Evolutionary conservation across 2,113 vertebrate species (phyloP), one percentile per base, ranked within the genome.

Genomic region (Gracilinanus agilis): DNA sequence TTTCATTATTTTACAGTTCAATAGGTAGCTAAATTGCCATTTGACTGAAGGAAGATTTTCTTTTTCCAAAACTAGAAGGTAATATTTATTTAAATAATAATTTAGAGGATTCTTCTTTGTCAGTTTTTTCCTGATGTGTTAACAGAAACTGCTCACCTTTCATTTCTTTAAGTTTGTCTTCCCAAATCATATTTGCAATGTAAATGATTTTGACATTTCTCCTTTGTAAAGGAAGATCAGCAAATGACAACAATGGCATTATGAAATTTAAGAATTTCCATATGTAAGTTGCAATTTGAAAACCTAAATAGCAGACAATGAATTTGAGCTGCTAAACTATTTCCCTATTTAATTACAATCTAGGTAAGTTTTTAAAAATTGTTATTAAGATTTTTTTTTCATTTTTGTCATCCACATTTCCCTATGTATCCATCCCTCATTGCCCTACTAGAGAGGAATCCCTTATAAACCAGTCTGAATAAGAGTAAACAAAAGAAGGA

Each of bases 151-250:
- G 21, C 24, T 56, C 3, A 49, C 27, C 25, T 92, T 91, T 91
- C 92, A 61, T 53, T 91, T 94, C 54, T 95, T 56, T 34, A 83
- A n/a, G 44, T 94, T 91, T 95, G 94, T n/a, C 53, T 91, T 61
- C 91, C 29, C 55, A 95, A 95, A 29, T 88, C 88, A 23, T 91
- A 11, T 24, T 19, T 92, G 91, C 90, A 54, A 49, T 58, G 92
- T 92, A 90, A 91, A 94, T 34, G 29, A 67, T 9, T 58, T 58
- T 67, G 61, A 67, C 29, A 67, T 34, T 67, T 67, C 34, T 24
- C 61, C 27, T 34, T 67, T 5, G 11, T 34, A 27, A 67, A 11
- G 11, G 29, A 93, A 61, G 40, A 3, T 95, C 49, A 93, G n/a
- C 27, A 27, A 29, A 7, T 25, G 40, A 3, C 29, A 34, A 34